These are phyloP conservation scores for Dryobotodes eremita DNA, from an alignment of 2,888 invertebrate species.

Conservation along the genomic window DNA sequence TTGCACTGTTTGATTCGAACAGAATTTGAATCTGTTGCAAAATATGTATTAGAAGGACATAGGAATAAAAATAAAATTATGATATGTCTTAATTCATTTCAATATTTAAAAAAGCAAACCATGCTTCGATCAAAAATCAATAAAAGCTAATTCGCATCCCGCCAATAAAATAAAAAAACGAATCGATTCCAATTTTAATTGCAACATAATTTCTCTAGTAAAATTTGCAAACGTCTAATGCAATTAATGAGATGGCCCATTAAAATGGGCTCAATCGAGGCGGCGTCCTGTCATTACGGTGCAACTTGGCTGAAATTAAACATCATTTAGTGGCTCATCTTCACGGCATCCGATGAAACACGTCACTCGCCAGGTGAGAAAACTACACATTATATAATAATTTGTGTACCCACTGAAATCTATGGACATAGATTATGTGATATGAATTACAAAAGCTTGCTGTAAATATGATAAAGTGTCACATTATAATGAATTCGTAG, in stretches of 20 bases:
- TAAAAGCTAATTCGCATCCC: slow-evolving; percentile 7
- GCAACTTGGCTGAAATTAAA: slow-evolving; percentile 43
- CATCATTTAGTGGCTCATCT: slow-evolving; percentile 40
- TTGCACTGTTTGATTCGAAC: neutral
- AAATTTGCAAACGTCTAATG: slow-evolving; percentile 35
- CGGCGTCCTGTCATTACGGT: slow-evolving; percentile 55
- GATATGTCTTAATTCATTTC: neutral
- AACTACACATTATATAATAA: slow-evolving; percentile 12
- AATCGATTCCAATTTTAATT: slow-evolving; percentile 35
- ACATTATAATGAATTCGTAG: slow-evolving; percentile 3
- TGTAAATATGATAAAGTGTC: neutral
- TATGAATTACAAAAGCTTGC: neutral
- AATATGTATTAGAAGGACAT: neutral
- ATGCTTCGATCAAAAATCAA: neutral
- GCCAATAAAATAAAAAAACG: slow-evolving; percentile 19
- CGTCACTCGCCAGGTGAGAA: slow-evolving; percentile 22
- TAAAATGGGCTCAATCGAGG: slow-evolving; percentile 45
- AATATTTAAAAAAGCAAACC: neutral
- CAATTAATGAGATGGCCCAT: slow-evolving; percentile 51
- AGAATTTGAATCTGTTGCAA: neutral
- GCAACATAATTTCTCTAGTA: slow-evolving; percentile 52
- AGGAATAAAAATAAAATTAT: neutral
- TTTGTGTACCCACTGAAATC: slow-evolving; percentile 3
- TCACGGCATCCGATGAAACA: slow-evolving; percentile 37
- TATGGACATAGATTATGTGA: slow-evolving; percentile 16